Evolutionary conservation across 1,140 invertebrate genomes (phyloP), one percentile per base, ranked within the genome.

Genomic region (Dolichoris vasculosae): DNA sequence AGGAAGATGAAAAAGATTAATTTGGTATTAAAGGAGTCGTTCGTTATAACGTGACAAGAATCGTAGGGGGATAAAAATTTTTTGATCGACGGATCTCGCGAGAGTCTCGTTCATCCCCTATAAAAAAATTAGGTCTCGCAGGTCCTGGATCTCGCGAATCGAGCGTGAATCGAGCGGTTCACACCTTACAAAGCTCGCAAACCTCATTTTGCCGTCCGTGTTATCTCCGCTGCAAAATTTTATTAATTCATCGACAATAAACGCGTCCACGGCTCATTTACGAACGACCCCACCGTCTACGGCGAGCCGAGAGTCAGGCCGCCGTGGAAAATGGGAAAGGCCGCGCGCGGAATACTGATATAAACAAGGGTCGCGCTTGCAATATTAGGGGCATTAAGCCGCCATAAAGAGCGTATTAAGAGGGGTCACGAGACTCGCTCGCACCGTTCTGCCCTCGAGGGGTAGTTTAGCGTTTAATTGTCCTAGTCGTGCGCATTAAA

Each of bases 401-500:
- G 91, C 91, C 91, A 93, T 93, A 93, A 93, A 93, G 92, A 93
- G 92, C 91, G 91, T 91, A 93, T 93, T 93, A 93, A 89, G 90
- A 89, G 91, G 88, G 88, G 48, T 11, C n/a, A 20, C 48, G 48
- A 17, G 30, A 0, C n/a, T 9, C 35, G 67, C 30, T 17, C 8
- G 69, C 4, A 43, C 20, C 43, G 38, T n/a, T 82, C 88, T 90
- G 90, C 90, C 91, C 92, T 93, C 92, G 90, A 93, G 92, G 92
- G 93, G 92, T 92, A 93, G 92, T 93, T 93, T 93, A 93, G 90
- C 92, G 91, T 91, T 93, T 93, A 93, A 93, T 93, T 93, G 93
- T 93, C 88, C 91, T 90, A 64, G 90, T 89, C 89, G 89, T 88
- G 90, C 90, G 89, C 93, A 93, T 93, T 92, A 93, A 93, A 93